Percentiles rank a stretch among this genome's conserved stretches.
phyloP scores from a whole-genome alignment of 2,888 invertebrate genomes.

The Siphonodentalium dalli region DNA sequence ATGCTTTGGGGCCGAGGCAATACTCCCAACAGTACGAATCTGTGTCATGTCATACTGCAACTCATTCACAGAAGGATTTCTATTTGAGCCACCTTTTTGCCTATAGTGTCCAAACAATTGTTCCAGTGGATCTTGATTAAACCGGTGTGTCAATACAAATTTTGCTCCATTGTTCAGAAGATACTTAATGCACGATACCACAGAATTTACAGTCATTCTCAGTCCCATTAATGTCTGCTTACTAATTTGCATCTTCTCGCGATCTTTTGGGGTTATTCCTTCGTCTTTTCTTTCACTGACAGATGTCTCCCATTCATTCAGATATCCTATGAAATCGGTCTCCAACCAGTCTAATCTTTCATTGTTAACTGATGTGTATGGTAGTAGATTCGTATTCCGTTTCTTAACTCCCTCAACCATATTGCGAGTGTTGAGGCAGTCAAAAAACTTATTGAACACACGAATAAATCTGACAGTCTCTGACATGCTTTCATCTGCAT shows the following conservation, averaged over 20 bases:
- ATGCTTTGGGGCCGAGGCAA: too few species aligned
- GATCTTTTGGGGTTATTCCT: not conserved
- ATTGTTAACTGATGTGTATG: constrained; percentile 9
- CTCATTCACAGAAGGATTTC: too few species aligned
- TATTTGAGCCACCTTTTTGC: too few species aligned
- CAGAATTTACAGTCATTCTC: constrained; percentile 16
- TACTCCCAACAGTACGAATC: too few species aligned
- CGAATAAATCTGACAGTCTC: constrained; percentile 25
- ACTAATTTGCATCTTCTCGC: constrained; percentile 13
- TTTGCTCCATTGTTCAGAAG: constrained; percentile 17
- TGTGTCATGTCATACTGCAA: too few species aligned
- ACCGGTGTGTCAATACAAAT: too few species aligned
- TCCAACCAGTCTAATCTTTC: constrained; percentile 14
- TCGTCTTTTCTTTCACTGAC: constrained; percentile 5
- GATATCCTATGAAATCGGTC: constrained; percentile 20
- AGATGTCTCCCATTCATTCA: constrained; percentile 16
- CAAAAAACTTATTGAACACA: constrained; percentile 26
- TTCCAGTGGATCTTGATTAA: constrained; percentile 30
- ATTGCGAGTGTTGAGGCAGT: constrained; percentile 21
- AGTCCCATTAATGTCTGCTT: constrained; percentile 26
- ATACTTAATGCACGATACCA: constrained; percentile 18
- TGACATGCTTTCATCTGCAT: constrained; percentile 5
- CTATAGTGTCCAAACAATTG: constrained; percentile 28
- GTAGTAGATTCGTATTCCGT: constrained; percentile 10
- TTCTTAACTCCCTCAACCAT: constrained; percentile 15